phyloP scores from a whole-genome alignment of 2,888 invertebrate genomes.

The Hydraecia micacea region DNA sequence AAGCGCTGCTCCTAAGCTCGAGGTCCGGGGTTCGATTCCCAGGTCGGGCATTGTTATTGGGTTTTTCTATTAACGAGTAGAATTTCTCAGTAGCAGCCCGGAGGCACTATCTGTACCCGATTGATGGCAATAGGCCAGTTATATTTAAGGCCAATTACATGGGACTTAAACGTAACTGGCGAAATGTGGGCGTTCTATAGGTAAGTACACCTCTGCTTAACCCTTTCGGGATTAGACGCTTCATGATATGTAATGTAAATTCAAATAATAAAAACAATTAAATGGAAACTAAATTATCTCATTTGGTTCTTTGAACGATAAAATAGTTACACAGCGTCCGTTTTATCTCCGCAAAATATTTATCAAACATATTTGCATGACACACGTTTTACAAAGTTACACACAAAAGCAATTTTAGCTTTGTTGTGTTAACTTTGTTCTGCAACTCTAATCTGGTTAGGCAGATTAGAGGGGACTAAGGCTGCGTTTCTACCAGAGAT shows the following conservation, averaged over 20 bases:
- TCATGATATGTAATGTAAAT: slow-evolving; percentile 1
- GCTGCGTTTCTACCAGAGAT: no score
- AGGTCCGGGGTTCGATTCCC: not conserved
- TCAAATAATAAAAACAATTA: slow-evolving; percentile 52
- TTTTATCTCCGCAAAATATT: slow-evolving; percentile 64
- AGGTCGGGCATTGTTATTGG: not conserved
- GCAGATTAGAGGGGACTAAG: slow-evolving; percentile 17
- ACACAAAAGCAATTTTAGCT: slow-evolving; percentile 33
- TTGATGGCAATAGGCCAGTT: not conserved
- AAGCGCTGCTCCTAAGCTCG: not conserved
- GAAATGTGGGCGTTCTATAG: not conserved
- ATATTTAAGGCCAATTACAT: not conserved
- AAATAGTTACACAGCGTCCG: slow-evolving; percentile 21
- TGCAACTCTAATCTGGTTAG: slow-evolving; percentile 23
- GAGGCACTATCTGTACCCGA: not conserved
- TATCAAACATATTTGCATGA: slow-evolving; percentile 59
- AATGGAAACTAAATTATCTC: slow-evolving; percentile 67
- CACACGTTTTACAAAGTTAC: slow-evolving; percentile 40
- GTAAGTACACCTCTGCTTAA: not conserved
- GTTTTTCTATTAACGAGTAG: not conserved
- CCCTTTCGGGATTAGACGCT: not conserved
- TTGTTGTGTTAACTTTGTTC: slow-evolving; percentile 38
- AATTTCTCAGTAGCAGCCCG: not conserved
- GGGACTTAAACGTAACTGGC: not conserved
- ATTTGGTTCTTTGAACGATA: slow-evolving; percentile 63